phyloP scores from a whole-genome alignment of 1,140 invertebrate genomes.

The Drosophila lowei region DNA sequence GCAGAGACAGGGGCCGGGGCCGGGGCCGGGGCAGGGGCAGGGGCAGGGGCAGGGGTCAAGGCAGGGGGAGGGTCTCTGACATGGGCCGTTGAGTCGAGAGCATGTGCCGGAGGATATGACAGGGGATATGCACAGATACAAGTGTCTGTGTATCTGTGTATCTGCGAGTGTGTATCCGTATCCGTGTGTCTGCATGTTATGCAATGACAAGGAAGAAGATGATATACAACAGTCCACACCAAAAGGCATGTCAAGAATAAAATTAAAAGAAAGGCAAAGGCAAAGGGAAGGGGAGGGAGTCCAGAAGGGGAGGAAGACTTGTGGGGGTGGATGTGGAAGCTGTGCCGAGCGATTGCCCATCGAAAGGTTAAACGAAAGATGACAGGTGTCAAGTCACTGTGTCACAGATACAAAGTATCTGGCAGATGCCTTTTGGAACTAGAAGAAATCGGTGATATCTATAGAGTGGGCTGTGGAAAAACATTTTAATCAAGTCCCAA shows the following conservation, averaged over 20 bases:
- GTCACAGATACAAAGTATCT: slow-evolving; percentile 47
- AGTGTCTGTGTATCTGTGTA: slow-evolving; percentile 5
- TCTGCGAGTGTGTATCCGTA: slow-evolving; percentile 13
- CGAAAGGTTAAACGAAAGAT: slow-evolving; percentile 71
- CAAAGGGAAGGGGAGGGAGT: neutral
- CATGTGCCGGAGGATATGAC: slow-evolving; percentile 47
- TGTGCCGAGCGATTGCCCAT: slow-evolving; percentile 1
- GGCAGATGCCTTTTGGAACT: slow-evolving; percentile 24
- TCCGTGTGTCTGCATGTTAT: slow-evolving; percentile 34
- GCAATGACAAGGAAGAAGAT: slow-evolving; percentile 42
- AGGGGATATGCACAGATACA: slow-evolving; percentile 5
- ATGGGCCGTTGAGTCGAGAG: slow-evolving; percentile 37
- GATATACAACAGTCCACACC: slow-evolving; percentile 4
- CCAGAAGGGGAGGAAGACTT: neutral
- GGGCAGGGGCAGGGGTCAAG: slow-evolving; percentile 10
- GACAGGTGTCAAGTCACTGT: slow-evolving; percentile 74
- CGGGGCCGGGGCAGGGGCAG: slow-evolving; percentile 10
- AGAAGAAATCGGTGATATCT: too few relatives aligned
- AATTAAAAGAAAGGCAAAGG: slow-evolving; percentile 54
- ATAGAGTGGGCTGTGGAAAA: neutral
- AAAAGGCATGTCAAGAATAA: slow-evolving; percentile 45
- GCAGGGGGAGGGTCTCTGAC: slow-evolving; percentile 6
- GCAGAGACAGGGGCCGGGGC: neutral
- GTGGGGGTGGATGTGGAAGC: too few relatives aligned
- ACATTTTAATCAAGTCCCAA: slow-evolving; percentile 33